Percentiles rank a stretch among this genome's conserved stretches.
Conservation (phyloP, 2,888 invertebrate genomes). For the Cryptophagus acutangulus region DNA sequence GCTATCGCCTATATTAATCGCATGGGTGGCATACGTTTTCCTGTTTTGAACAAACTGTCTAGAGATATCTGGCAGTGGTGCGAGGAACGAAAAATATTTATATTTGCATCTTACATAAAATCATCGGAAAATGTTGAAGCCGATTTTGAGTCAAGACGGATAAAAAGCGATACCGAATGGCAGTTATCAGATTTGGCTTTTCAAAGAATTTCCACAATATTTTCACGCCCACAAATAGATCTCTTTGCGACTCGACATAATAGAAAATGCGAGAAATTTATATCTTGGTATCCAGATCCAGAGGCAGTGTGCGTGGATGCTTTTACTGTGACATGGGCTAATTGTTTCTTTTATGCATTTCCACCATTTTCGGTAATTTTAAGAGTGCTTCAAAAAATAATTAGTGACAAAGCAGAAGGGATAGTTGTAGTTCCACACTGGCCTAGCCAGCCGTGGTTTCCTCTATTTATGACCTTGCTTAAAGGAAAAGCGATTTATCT, state of each 20-base stretch:
- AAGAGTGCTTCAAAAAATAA: slow-evolving; percentile 31
- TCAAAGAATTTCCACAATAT: slow-evolving; percentile 7
- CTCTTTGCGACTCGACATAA: slow-evolving; percentile 19
- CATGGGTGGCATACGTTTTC: slow-evolving; percentile 21
- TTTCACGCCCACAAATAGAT: slow-evolving; percentile 17
- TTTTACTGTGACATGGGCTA: slow-evolving; percentile 21
- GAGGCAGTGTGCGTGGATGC: slow-evolving; percentile 18
- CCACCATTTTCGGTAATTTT: slow-evolving; percentile 25
- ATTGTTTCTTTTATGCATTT: slow-evolving; percentile 24
- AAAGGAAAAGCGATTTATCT: background rate
- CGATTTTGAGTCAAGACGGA: slow-evolving; percentile 18
- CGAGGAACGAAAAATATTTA: slow-evolving; percentile 21
- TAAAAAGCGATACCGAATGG: slow-evolving; percentile 16
- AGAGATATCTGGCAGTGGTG: slow-evolving; percentile 25
- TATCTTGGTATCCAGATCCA: slow-evolving; percentile 22
- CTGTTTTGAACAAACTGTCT: slow-evolving; percentile 20
- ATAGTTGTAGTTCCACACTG: slow-evolving; percentile 31
- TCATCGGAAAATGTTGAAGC: slow-evolving; percentile 23
- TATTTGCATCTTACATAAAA: slow-evolving; percentile 23
- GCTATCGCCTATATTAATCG: slow-evolving; percentile 22
- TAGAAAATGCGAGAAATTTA: slow-evolving; percentile 18
- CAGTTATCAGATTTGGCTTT: slow-evolving; percentile 14
- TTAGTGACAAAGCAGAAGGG: slow-evolving; percentile 22
- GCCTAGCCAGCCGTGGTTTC: slow-evolving; percentile 31
- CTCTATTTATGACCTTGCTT: slow-evolving; percentile 19